Percentiles rank a stretch among this genome's conserved stretches.
phyloP scores from a whole-genome alignment of 2,888 invertebrate genomes.

The Mylabris sibirica region DNA sequence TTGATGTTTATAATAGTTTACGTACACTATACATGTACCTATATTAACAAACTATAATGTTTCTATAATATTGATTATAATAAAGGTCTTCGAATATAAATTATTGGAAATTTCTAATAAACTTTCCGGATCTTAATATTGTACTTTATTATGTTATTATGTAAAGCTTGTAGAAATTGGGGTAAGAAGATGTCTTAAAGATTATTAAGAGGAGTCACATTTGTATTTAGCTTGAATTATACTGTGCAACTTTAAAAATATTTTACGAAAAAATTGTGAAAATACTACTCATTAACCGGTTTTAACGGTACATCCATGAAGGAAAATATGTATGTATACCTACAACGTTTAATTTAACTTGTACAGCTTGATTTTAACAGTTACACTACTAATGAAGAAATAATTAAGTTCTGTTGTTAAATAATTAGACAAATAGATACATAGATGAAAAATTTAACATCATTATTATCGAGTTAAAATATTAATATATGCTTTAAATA shows the following conservation, averaged over 20 bases:
- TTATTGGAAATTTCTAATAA: constrained; percentile 18
- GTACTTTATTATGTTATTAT: constrained; percentile 16
- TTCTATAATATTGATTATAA: neutral
- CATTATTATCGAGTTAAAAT: no score
- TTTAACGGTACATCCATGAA: no score
- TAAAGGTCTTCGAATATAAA: neutral
- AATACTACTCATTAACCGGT: no score
- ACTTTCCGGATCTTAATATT: constrained; percentile 11
- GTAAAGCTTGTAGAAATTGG: neutral
- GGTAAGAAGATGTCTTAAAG: neutral
- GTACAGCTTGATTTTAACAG: no score
- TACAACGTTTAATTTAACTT: no score
- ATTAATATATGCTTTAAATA: no score
- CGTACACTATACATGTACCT: neutral
- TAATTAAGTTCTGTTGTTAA: neutral
- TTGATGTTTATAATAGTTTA: constrained; percentile 5
- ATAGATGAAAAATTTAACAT: neutral
- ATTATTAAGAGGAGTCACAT: neutral
- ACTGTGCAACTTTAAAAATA: no score
- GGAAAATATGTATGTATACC: no score
- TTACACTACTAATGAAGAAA: no score
- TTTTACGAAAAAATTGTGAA: no score
- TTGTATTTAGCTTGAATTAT: no score
- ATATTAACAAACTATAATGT: constrained; percentile 9
- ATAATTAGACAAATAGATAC: neutral